phyloP scores from a whole-genome alignment of 2,797 vertebrate genomes.

The Alcedo atthis region DNA sequence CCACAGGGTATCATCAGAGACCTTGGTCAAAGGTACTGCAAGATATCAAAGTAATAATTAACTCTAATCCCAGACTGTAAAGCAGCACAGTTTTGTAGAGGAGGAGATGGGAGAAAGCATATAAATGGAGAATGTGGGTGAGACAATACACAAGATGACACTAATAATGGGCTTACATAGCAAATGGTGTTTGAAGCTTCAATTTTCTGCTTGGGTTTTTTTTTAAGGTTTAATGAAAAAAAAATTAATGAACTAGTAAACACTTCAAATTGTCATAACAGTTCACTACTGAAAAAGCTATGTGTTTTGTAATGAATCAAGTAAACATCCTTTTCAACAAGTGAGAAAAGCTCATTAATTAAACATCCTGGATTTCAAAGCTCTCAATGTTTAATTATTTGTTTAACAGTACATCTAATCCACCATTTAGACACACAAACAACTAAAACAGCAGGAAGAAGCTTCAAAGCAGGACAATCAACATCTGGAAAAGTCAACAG shows the following conservation, averaged over 20 bases:
- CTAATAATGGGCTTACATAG: conserved; percentile 13
- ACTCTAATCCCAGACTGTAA: neutral
- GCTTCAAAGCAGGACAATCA: conserved; percentile 49
- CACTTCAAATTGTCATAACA: conserved; percentile 30
- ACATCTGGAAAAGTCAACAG: conserved; percentile 44
- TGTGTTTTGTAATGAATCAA: conserved; percentile 22
- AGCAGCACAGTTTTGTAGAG: neutral
- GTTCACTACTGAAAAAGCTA: neutral
- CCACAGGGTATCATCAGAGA: neutral
- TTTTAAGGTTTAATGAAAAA: conserved; percentile 37
- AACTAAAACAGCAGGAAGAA: conserved; percentile 38
- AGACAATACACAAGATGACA: conserved; percentile 13
- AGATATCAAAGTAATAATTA: neutral
- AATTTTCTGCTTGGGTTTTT: conserved; percentile 34
- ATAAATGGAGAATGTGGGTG: neutral
- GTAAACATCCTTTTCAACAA: conserved; percentile 35
- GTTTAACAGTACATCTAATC: conserved; percentile 36
- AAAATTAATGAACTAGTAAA: conserved; percentile 28
- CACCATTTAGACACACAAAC: conserved; percentile 12
- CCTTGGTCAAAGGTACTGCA: neutral
- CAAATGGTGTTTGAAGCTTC: conserved; percentile 10
- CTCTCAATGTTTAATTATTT: conserved; percentile 38
- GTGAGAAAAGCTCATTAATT: conserved; percentile 45
- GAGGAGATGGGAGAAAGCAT: neutral
- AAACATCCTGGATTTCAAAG: conserved; percentile 50